Base-by-base conservation (phyloP, 2,113 vertebrate genomes). In the Chaetops frenatus region DNA sequence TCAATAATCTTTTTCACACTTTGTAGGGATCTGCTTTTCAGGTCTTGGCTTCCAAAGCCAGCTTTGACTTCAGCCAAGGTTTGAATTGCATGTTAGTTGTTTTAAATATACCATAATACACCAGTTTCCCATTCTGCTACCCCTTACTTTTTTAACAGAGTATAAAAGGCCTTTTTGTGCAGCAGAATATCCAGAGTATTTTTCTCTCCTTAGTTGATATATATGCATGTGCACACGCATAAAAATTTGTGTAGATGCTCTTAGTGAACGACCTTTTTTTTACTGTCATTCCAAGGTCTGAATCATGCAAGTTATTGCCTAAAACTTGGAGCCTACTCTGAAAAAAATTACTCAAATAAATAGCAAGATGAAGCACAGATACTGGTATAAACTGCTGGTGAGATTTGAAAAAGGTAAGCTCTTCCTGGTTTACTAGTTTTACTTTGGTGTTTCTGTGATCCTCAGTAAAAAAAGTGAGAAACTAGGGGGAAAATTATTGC, bases 151-250 rank as follows among this genome's bases (percentile, higher is more conserved):
- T 86, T 60, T 58, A 17, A 53, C 5, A 57, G 12, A 19, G 8
- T 42, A 9, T 35, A 65, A 76, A 35, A 77, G 31, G 6, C 14
- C 7, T n/a, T 40, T 42, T 47, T 44, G 33, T 33, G 47, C 35
- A 76, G 27, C 4, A 56, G n/a, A 60, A 87, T 16, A 74, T 54
- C 19, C 31, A 62, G 15, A 83, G 9, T 13, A 12, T 38, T 92
- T 82, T 84, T 73, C 36, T 36, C 5, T 51, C 31, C 9, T 51
- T 35, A 45, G 33, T 27, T 90, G 25, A 65, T 31, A 62, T 8
- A 44, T 36, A n/a, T 45, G 8, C 35, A 9, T 56, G 6, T 27
- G 17, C 1, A 3, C 22, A 24, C 2, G 0, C 35, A 11, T 8
- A 27, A 80, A 66, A 73, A 44, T 66, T 29, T 35, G 4, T n/a